phyloP scores from a whole-genome alignment of 1,140 invertebrate genomes.

The Drosophila pandora region DNA sequence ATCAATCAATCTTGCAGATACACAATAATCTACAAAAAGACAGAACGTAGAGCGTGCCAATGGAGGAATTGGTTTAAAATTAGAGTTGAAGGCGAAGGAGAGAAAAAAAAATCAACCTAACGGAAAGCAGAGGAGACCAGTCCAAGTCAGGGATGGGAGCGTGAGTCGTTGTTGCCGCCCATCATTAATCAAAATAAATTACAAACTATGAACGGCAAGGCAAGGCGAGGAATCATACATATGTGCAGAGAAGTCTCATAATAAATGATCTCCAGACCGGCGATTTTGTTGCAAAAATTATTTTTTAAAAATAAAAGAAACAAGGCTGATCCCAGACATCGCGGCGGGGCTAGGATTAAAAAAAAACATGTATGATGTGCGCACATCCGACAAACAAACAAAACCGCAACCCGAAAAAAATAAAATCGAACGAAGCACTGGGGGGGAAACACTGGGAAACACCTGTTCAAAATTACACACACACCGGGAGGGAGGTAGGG shows the following conservation, averaged over 20 bases:
- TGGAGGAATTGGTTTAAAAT: slow-evolving; percentile 45
- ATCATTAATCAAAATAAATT: slow-evolving; percentile 62
- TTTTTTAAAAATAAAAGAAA: neutral
- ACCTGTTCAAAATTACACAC: slow-evolving; percentile 62
- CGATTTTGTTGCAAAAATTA: slow-evolving; percentile 34
- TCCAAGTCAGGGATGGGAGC: too few species aligned
- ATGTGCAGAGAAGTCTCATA: slow-evolving; percentile 26
- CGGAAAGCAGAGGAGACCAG: neutral
- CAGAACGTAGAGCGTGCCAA: slow-evolving; percentile 24
- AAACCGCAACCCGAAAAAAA: slow-evolving; percentile 27
- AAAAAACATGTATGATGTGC: neutral
- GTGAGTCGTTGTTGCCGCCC: slow-evolving; percentile 26
- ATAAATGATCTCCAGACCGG: slow-evolving; percentile 46
- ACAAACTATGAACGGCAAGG: slow-evolving; percentile 40
- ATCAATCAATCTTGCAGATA: neutral
- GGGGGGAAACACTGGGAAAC: slow-evolving; percentile 17
- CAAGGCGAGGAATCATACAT: slow-evolving; percentile 31
- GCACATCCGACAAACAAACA: slow-evolving; percentile 18
- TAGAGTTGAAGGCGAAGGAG: slow-evolving; percentile 25
- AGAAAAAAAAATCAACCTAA: slow-evolving; percentile 19
- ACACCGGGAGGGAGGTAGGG: neutral
- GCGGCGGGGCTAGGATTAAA: slow-evolving; percentile 37
- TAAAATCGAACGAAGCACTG: slow-evolving; percentile 7
- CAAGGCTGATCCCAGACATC: slow-evolving; percentile 25
- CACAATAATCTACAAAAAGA: slow-evolving; percentile 2